A percentile compares a stretch with the other conserved stretches of the same genome.
Evolutionary conservation across 2,888 invertebrate species (phyloP).

Genomic region (Lasioglossum malachurum): DNA sequence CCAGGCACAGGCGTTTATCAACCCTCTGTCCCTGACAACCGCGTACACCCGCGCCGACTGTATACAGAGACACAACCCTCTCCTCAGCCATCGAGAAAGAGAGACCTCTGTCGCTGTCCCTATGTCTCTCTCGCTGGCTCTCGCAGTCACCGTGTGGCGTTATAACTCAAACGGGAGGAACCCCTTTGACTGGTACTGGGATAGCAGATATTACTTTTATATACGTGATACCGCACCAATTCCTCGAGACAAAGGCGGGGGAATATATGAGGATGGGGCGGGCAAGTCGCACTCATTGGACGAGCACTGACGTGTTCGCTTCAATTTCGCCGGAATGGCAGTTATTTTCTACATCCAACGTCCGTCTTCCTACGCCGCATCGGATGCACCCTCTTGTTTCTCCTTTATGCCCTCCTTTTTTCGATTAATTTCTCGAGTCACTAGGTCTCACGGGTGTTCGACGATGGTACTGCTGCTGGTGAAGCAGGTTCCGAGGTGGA

Average conservation of each 20-base stretch:
- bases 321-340: slow-evolving; percentile 62
- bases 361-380: too few species aligned
- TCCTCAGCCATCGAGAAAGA: background rate
- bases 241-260: slow-evolving; percentile 66
- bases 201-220: slow-evolving; percentile 73
- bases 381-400: background rate
- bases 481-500: background rate
- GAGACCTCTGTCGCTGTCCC: background rate
- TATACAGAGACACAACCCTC: background rate
- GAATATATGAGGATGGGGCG: slow-evolving; percentile 47
- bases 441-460: slow-evolving; percentile 28
- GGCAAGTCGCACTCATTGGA: slow-evolving; percentile 34
- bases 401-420: background rate
- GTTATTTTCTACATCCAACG: slow-evolving; percentile 59
- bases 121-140: background rate
- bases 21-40: slow-evolving; percentile 67
- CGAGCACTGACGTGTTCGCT: slow-evolving; percentile 40
- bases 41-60: slow-evolving; percentile 32
- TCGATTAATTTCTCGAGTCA: slow-evolving; percentile 51
- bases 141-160: slow-evolving; percentile 42
- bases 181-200: slow-evolving; percentile 70
- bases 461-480: slow-evolving; percentile 5
- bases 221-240: slow-evolving; percentile 70
- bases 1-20: slow-evolving; percentile 64
- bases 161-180: slow-evolving; percentile 72